Conservation (phyloP, 2,113 vertebrate genomes). For the Saguinus midas region DNA sequence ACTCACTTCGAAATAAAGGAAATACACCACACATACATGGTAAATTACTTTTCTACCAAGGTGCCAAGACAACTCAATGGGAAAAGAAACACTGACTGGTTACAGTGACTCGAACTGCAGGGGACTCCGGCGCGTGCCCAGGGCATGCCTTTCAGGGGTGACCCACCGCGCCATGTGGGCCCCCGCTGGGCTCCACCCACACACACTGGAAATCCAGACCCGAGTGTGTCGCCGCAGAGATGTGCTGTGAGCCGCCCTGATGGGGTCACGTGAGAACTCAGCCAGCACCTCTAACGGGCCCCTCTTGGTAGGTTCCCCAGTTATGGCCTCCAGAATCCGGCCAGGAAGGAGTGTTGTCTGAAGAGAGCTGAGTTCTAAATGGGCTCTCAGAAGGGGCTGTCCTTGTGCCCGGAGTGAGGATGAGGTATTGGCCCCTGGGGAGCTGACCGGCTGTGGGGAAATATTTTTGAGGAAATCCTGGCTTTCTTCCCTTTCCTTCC, state of each 20-base stretch:
- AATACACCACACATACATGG: background rate
- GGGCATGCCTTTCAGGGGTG: too few relatives aligned
- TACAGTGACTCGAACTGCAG: too few relatives aligned
- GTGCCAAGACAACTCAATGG: background rate
- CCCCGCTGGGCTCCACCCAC: too few relatives aligned
- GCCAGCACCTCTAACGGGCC: background rate
- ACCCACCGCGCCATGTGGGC: too few relatives aligned
- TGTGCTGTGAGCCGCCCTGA: background rate
- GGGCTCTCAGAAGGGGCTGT: background rate
- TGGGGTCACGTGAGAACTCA: rapidly evolving
- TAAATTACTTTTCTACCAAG: background rate
- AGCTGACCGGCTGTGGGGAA: background rate
- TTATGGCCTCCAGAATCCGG: background rate
- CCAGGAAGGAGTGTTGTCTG: rapidly evolving
- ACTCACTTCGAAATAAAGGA: background rate
- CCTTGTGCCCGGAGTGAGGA: too few relatives aligned
- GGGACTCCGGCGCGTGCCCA: too few relatives aligned
- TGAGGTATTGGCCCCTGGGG: background rate
- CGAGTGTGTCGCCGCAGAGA: too few relatives aligned
- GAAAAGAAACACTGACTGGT: background rate
- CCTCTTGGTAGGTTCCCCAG: background rate
- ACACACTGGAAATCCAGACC: too few relatives aligned
- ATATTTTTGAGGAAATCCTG: rapidly evolving
- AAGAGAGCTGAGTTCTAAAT: background rate
- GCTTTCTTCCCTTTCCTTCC: background rate